A percentile compares a stretch with the other conserved stretches of the same genome.
Conservation (phyloP, 2,113 vertebrate genomes). For the Xyrauchen texanus region DNA sequence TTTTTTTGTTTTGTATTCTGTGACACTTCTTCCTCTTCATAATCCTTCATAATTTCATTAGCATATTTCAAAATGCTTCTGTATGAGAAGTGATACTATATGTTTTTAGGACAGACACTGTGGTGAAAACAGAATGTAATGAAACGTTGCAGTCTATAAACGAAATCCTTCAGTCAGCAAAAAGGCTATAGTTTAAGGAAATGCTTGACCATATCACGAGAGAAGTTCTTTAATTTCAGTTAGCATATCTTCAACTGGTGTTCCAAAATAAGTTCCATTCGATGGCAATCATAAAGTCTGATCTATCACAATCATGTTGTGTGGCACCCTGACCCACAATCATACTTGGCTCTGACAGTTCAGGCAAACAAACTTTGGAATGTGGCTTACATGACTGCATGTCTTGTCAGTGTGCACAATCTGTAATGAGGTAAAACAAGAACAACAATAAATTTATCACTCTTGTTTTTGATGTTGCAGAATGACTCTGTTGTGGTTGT, state of each 20-base stretch:
- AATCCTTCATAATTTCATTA: neutral
- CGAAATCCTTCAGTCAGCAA: conserved; percentile 32
- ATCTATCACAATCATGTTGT: neutral
- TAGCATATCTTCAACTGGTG: conserved; percentile 42
- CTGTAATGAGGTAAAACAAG: no score
- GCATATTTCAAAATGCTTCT: neutral
- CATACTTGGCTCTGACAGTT: neutral
- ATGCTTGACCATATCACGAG: conserved; percentile 8
- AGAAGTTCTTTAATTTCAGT: conserved; percentile 26
- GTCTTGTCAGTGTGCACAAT: no score
- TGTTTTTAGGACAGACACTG: neutral
- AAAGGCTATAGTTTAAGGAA: conserved; percentile 42
- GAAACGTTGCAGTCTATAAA: conserved; percentile 31
- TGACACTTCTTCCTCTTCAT: neutral
- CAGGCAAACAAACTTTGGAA: neutral
- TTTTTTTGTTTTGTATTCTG: conserved; percentile 15
- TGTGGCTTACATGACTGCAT: conserved; percentile 6
- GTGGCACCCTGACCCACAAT: conserved; percentile 2
- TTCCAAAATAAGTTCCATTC: conserved; percentile 26
- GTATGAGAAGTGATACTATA: neutral
- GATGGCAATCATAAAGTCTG: conserved; percentile 9
- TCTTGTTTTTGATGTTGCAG: no score
- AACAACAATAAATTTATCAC: no score
- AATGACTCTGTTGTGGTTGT: no score
- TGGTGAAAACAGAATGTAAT: conserved; percentile 19